Percentiles rank a stretch among this genome's conserved stretches.
phyloP scores from a whole-genome alignment of 2,888 invertebrate genomes.

The Endotricha flammealis region DNA sequence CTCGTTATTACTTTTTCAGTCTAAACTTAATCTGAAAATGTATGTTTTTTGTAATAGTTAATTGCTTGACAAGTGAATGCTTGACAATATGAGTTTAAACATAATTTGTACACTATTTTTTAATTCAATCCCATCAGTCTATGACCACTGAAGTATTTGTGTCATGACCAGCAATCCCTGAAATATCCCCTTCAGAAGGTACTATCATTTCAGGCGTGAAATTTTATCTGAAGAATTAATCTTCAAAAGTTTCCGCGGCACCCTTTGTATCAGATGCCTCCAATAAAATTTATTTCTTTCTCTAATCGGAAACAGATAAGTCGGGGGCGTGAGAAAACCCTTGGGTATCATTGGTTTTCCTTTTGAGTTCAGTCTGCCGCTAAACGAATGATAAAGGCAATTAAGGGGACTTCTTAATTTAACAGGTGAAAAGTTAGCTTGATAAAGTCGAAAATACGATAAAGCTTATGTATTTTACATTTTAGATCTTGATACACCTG shows the following conservation, averaged over 20 bases:
- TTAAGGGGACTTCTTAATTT: constrained; percentile 18
- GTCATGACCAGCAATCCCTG: constrained; percentile 33
- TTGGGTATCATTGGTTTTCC: constrained; percentile 28
- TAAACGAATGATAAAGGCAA: constrained; percentile 20
- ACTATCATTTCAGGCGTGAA: constrained; percentile 64
- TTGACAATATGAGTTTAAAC: too few relatives aligned
- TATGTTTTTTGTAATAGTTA: too few relatives aligned
- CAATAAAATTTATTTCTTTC: constrained; percentile 62
- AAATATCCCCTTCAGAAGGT: constrained; percentile 45
- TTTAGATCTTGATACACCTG: too few relatives aligned
- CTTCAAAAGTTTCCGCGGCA: constrained; percentile 57
- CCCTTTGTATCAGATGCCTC: constrained; percentile 63
- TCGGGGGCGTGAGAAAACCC: constrained; percentile 37
- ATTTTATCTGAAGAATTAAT: constrained; percentile 75
- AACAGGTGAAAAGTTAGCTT: constrained; percentile 8
- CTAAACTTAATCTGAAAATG: too few relatives aligned
- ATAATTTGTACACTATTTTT: too few relatives aligned
- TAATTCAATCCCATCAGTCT: too few relatives aligned
- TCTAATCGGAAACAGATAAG: constrained; percentile 63
- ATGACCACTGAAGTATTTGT: too few relatives aligned
- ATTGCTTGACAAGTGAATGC: too few relatives aligned
- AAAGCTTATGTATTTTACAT: too few relatives aligned
- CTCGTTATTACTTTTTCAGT: too few relatives aligned
- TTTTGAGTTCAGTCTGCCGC: constrained; percentile 11
- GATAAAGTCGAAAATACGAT: constrained; percentile 7